These are phyloP conservation scores for Podarcis siculus DNA, from an alignment of 2,797 vertebrate genomes.

Conservation along the genomic window DNA sequence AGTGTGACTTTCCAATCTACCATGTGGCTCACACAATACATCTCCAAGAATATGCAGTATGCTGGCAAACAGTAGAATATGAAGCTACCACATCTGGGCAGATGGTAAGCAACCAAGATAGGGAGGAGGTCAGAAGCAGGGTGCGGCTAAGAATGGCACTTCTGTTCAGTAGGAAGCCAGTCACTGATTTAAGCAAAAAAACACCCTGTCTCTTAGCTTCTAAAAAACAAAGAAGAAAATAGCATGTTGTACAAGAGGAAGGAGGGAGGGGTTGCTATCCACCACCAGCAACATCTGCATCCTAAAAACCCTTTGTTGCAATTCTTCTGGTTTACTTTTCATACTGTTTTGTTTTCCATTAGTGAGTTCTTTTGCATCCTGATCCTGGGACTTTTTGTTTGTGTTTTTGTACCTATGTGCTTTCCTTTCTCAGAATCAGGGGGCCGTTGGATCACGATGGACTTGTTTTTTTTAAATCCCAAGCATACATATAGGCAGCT, in stretches of 20 bases:
- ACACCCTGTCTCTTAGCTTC: background rate
- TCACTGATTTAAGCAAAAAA: background rate
- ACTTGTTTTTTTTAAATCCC: background rate
- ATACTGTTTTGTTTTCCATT: background rate
- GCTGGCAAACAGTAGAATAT: background rate
- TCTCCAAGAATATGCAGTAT: background rate
- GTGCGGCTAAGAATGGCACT: background rate
- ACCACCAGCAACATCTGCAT: background rate
- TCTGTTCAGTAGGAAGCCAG: background rate
- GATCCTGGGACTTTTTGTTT: background rate
- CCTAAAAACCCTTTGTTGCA: background rate
- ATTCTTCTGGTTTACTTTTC: background rate
- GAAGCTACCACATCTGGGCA: background rate
- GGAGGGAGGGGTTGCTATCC: background rate
- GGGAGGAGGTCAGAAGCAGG: background rate
- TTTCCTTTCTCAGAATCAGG: background rate
- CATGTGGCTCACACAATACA: background rate
- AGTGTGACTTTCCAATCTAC: background rate
- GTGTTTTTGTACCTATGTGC: background rate
- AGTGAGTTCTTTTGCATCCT: slow-evolving; percentile 8
- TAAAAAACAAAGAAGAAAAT: background rate
- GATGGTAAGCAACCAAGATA: background rate
- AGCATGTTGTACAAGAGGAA: background rate
- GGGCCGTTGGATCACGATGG: background rate
- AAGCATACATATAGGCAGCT: background rate